Evolutionary conservation across 2,888 invertebrate species (phyloP).

Genomic region (Tipula unca): DNA sequence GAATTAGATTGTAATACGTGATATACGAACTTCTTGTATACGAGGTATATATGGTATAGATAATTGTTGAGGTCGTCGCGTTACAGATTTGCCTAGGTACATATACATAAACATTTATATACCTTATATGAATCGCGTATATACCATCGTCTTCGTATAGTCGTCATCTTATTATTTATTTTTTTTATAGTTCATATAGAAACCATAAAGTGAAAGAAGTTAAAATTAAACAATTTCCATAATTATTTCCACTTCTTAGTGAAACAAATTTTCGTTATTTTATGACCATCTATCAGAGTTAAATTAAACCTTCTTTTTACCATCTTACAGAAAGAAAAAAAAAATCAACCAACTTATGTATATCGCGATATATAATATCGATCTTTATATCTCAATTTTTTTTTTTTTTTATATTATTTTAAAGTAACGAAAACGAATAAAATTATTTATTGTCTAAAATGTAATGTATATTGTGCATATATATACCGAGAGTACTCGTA

Average conservation of each 20-base stretch:
- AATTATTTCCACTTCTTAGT: slow-evolving; percentile 14
- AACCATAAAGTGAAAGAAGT: slow-evolving; percentile 8
- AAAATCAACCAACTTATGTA: not conserved
- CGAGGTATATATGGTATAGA: not conserved
- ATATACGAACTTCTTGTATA: not conserved
- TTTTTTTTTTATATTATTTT: not conserved
- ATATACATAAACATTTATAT: not conserved
- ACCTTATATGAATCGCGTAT: not conserved
- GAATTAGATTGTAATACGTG: slow-evolving; percentile 14
- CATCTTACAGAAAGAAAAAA: not conserved
- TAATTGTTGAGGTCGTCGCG: not conserved
- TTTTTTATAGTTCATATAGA: not conserved
- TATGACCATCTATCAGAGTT: slow-evolving; percentile 4
- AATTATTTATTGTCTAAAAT: not conserved
- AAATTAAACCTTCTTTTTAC: not conserved
- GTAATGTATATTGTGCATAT: not conserved
- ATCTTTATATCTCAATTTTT: not conserved
- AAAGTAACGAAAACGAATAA: not conserved
- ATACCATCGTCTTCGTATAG: not conserved
- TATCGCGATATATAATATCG: not conserved
- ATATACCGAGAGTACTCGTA: not conserved
- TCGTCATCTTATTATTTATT: not conserved
- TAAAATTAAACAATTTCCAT: slow-evolving; percentile 14
- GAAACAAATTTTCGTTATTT: not conserved
- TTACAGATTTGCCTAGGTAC: not conserved